Evolutionary conservation across 2,888 invertebrate species (phyloP), one percentile per base, ranked within the genome.

Genomic region (Agrotis ipsilon): DNA sequence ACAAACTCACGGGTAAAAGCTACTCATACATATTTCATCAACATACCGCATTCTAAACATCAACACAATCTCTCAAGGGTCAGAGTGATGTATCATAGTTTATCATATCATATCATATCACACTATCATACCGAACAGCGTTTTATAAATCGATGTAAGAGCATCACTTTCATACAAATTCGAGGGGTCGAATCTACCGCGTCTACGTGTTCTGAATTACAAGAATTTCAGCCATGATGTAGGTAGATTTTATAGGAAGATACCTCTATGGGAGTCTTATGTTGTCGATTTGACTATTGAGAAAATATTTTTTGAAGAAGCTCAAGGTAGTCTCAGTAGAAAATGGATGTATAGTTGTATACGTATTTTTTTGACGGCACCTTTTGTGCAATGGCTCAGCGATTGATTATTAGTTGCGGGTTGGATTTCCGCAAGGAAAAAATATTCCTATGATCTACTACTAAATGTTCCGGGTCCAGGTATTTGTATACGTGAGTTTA

Each of bases 151-250:
- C 86, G 90, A 86, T 85, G 85, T 71, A 46, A 73, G 70, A 70
- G 69, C 82, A 73, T 80, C 68, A 68, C 82, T 77, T 80, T 86
- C 90, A 90, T 92, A 92, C 90, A 89, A 91, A 92, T 89, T 86
- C 75, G 76, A 68, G 60, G 90, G 90, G 90, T 89, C 86, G 89
- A 88, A 90, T 89, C 92, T 92, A 90, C 91, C 91, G 84, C 92
- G 90, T 90, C 46, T 77, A 75, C 93, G 94, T 92, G 93, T 84
- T 78, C 48, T 21, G 90, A 82, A 75, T 93, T 59, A 72, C 71
- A 78, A 91, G n/a, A 13, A 0, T n/a, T n/a, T n/a, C 16, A 24
- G 7, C 7, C n/a, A 24, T 49, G 79, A 51, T 45, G 46, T 61
- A 72, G 16, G 59, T 70, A 59, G 32, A 60, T 78, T 46, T 78